phyloP scores from a whole-genome alignment of 2,888 invertebrate species.

The Eledona agricola region DNA sequence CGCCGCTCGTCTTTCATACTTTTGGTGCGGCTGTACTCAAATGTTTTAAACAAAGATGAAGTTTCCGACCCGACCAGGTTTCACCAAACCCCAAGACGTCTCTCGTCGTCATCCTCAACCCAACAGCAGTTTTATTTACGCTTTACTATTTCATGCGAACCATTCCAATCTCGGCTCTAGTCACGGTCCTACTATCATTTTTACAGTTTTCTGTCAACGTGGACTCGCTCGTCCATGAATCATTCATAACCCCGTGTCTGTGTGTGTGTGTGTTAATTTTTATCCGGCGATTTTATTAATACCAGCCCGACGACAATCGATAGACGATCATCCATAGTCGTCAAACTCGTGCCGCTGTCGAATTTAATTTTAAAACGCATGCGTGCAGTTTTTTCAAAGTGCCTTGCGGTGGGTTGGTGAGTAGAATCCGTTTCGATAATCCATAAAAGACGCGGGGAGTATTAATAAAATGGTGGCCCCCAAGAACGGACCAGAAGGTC shows the following conservation, averaged over 20 bases:
- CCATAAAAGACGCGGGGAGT: slow-evolving; percentile 1
- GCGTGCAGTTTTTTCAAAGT: slow-evolving; percentile 1
- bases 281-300: not conserved
- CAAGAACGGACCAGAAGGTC: no score
- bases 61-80: no score
- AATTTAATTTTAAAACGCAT: slow-evolving; percentile 6
- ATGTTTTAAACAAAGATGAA: slow-evolving; percentile 35
- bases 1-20: slow-evolving; percentile 32
- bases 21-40: slow-evolving; percentile 35
- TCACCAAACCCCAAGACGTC: slow-evolving; percentile 28
- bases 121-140: no score
- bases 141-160: no score
- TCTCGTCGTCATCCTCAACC: no score
- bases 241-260: not conserved
- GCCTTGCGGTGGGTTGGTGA: not conserved
- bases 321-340: slow-evolving; percentile 1
- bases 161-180: slow-evolving; percentile 17
- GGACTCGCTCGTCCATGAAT: slow-evolving; percentile 2
- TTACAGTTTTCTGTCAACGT: slow-evolving; percentile 32
- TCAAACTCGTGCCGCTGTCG: slow-evolving; percentile 4
- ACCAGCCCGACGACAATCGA: slow-evolving; percentile 1
- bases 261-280: not conserved
- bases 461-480: not conserved
- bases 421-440: slow-evolving; percentile 1
- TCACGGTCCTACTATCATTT: no score